These are phyloP conservation scores for Anoplophora glabripennis DNA, from an alignment of 1,140 invertebrate species.

Conservation along the genomic window DNA sequence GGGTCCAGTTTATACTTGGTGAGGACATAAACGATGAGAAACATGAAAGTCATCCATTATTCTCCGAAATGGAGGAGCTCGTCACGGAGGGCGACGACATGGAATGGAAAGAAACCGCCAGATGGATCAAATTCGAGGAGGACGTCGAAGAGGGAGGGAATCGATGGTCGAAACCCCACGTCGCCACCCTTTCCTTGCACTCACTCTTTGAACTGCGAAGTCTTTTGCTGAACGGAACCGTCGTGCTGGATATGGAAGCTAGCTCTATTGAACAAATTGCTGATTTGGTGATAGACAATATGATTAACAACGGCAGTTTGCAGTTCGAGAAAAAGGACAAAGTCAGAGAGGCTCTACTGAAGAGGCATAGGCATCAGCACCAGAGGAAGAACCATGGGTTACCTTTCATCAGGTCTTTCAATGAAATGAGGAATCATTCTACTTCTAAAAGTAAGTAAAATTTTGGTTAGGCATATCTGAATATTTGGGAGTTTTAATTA, in stretches of 20 bases:
- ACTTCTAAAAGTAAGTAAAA: slow-evolving; percentile 89
- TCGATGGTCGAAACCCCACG: slow-evolving; percentile 92
- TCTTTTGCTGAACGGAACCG: slow-evolving; percentile 82
- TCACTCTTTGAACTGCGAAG: slow-evolving; percentile 86
- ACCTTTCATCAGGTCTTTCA: slow-evolving; percentile 91
- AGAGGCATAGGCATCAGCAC: slow-evolving; percentile 93
- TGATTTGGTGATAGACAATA: slow-evolving; percentile 88
- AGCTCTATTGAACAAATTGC: slow-evolving; percentile 79
- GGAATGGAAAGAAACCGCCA: slow-evolving; percentile 96
- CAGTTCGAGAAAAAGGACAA: slow-evolving; percentile 74
- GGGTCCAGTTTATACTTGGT: slow-evolving; percentile 94
- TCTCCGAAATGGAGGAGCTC: slow-evolving; percentile 95
- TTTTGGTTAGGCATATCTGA: too few species aligned
- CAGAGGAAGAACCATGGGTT: slow-evolving; percentile 82
- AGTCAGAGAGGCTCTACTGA: slow-evolving; percentile 82
- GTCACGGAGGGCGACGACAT: slow-evolving; percentile 82
- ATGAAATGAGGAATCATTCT: slow-evolving; percentile 95
- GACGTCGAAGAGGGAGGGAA: slow-evolving; percentile 91
- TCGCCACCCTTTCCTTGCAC: slow-evolving; percentile 87
- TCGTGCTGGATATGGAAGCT: slow-evolving; percentile 90
- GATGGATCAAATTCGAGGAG: slow-evolving; percentile 95
- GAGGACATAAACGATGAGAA: slow-evolving; percentile 86
- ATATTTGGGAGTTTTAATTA: too few species aligned
- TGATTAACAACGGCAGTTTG: slow-evolving; percentile 79
- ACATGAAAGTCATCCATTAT: slow-evolving; percentile 81